phyloP scores from a whole-genome alignment of 2,113 vertebrate genomes.

The Xyrauchen texanus region DNA sequence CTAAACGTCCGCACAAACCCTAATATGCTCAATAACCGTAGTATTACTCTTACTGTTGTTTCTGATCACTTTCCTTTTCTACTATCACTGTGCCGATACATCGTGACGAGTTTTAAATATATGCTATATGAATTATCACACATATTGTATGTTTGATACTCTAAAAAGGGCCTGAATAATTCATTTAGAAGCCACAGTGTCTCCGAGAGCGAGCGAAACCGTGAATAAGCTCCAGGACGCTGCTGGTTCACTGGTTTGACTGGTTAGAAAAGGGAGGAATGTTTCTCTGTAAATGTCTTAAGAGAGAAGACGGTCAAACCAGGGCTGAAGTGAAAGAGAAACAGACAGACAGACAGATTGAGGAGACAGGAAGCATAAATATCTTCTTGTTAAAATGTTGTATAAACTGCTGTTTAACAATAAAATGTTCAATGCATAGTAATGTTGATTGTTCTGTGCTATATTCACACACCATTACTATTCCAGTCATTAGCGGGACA shows the following conservation, averaged over 20 bases:
- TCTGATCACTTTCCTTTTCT: background rate
- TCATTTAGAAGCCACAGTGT: background rate
- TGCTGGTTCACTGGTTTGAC: background rate
- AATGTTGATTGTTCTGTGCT: constrained; percentile 43
- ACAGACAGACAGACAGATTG: constrained; percentile 51
- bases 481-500: constrained; percentile 42
- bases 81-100: constrained; percentile 17
- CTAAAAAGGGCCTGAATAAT: background rate
- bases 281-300: background rate
- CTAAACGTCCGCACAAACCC: background rate
- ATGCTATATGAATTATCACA: constrained; percentile 9
- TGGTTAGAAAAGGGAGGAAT: background rate
- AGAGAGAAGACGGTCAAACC: background rate
- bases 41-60: background rate
- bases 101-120: background rate
- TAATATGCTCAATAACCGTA: background rate
- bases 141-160: constrained; percentile 18
- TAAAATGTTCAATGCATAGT: constrained; percentile 72
- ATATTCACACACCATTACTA: constrained; percentile 43
- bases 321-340: background rate
- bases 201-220: background rate
- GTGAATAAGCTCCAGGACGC: background rate
- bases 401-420: constrained; percentile 79
- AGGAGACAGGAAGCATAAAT: constrained; percentile 38
- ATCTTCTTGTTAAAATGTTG: constrained; percentile 69